Percentiles rank a stretch among this genome's conserved stretches.
phyloP scores from a whole-genome alignment of 92 coral and sea anemone species.

The Actinernus sp. region DNA sequence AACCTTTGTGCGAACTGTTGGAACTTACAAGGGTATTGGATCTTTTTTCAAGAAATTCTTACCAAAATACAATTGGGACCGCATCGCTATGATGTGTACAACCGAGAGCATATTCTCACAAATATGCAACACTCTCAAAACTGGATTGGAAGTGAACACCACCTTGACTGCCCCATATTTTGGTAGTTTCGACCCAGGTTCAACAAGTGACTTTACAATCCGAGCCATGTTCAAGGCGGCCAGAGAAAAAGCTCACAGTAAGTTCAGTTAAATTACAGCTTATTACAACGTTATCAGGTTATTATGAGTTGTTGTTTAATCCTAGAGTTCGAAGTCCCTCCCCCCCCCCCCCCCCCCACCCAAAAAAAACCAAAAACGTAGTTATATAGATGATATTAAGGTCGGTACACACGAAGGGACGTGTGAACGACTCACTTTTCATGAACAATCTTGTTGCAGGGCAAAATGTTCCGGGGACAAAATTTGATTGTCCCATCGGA shows the following conservation, averaged over 20 bases:
- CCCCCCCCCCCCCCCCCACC: no score
- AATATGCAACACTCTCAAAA: slow-evolving; percentile 43
- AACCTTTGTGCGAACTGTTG: slow-evolving; percentile 75
- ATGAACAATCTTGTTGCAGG: no score
- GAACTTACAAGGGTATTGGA: slow-evolving; percentile 49
- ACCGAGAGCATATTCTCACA: slow-evolving; percentile 46
- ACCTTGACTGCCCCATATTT: slow-evolving; percentile 46
- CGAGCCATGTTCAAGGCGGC: slow-evolving; percentile 65
- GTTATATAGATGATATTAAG: no score
- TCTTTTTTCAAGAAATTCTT: slow-evolving; percentile 34
- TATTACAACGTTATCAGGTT: not conserved
- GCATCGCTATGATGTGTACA: slow-evolving; percentile 59
- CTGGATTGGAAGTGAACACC: slow-evolving; percentile 37
- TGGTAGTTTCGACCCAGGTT: slow-evolving; percentile 62
- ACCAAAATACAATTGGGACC: slow-evolving; percentile 50
- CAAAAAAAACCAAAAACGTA: no score
- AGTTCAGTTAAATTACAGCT: no score
- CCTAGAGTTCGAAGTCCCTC: no score
- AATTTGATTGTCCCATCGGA: no score
- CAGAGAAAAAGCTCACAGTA: slow-evolving; percentile 59
- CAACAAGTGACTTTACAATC: slow-evolving; percentile 24
- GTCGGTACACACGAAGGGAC: no score
- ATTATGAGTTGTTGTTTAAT: no score
- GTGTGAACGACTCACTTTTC: no score
- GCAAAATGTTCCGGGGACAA: no score